Conservation (phyloP, 1,140 invertebrate species). For the Drosophila ficusphila region DNA sequence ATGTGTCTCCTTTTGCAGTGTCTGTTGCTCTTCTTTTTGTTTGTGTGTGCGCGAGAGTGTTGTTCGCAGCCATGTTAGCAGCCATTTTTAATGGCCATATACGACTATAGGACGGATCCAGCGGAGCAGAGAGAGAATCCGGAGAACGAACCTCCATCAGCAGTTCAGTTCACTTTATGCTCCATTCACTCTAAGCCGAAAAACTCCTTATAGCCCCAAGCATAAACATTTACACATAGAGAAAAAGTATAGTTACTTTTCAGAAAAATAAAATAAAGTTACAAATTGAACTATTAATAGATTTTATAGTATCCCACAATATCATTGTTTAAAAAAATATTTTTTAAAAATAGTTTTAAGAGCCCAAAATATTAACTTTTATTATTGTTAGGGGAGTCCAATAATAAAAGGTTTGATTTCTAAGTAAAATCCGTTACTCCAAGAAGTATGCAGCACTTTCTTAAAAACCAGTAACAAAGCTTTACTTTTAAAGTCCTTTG, state of each 20-base stretch:
- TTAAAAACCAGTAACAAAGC: too few species aligned
- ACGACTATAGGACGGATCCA: slow-evolving; percentile 34
- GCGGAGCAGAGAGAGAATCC: slow-evolving; percentile 5
- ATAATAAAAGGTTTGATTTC: too few species aligned
- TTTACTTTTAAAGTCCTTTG: too few species aligned
- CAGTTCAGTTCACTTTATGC: slow-evolving; percentile 20
- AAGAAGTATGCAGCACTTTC: too few species aligned
- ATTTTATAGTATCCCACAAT: too few species aligned
- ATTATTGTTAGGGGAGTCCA: too few species aligned
- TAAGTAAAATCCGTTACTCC: too few species aligned
- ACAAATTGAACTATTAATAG: too few species aligned
- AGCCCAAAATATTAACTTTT: too few species aligned
- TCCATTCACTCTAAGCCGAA: slow-evolving; percentile 21
- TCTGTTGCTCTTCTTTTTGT: slow-evolving; percentile 59
- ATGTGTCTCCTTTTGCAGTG: slow-evolving; percentile 47
- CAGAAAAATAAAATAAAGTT: too few species aligned
- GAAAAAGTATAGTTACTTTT: background rate
- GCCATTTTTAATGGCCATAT: slow-evolving; percentile 75
- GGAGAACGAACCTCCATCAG: slow-evolving; percentile 16
- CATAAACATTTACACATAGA: background rate
- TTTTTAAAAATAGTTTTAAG: too few species aligned
- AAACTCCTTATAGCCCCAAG: background rate
- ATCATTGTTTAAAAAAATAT: too few species aligned
- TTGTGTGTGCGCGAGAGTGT: slow-evolving; percentile 10
- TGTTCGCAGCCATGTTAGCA: slow-evolving; percentile 78